phyloP scores from a whole-genome alignment of 2,797 vertebrate species.

The Scolopax bukidnonensis region DNA sequence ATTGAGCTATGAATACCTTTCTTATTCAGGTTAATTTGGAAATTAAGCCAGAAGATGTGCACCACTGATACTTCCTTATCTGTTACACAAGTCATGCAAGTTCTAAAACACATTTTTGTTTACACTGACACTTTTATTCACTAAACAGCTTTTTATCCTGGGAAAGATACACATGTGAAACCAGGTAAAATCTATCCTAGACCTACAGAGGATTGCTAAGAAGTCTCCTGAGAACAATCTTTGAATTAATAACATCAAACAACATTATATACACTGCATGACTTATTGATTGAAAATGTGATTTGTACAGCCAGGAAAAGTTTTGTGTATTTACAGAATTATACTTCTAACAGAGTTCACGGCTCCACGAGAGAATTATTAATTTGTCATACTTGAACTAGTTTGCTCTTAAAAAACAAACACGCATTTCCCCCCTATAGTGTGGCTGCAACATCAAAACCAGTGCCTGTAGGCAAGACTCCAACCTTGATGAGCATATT shows the following conservation, averaged over 20 bases:
- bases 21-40: neutral
- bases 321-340: neutral
- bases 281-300: no score
- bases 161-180: neutral
- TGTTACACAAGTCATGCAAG: neutral
- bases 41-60: neutral
- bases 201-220: neutral
- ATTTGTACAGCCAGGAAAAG: neutral
- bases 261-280: neutral
- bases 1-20: neutral
- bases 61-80: neutral
- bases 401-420: neutral
- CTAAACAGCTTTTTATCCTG: neutral
- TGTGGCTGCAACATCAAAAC: neutral
- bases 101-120: neutral
- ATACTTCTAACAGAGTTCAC: neutral
- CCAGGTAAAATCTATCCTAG: neutral
- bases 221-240: neutral
- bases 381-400: neutral
- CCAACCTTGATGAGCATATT: neutral
- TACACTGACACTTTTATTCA: neutral
- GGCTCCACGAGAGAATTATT: neutral
- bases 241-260: neutral
- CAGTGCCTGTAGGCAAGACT: neutral
- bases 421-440: rapidly evolving